phyloP scores from a whole-genome alignment of 2,888 invertebrate species.

The Caenorhabditis sulstoni region DNA sequence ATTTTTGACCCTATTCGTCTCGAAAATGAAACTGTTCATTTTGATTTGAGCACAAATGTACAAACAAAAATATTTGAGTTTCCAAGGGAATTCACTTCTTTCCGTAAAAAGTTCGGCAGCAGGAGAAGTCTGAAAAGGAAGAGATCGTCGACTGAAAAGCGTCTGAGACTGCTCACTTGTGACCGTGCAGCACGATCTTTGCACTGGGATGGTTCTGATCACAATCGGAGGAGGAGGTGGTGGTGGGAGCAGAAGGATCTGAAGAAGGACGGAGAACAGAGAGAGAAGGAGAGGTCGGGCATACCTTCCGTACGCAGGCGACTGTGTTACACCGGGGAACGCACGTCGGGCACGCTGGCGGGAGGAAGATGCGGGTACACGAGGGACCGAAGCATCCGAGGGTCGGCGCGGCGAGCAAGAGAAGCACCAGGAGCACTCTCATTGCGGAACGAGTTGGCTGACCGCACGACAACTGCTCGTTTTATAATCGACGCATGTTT shows the following conservation, averaged over 20 bases:
- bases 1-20: slow-evolving; percentile 6
- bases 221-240: slow-evolving; percentile 46
- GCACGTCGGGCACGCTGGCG: slow-evolving; percentile 30
- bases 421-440: slow-evolving; percentile 25
- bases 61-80: not conserved
- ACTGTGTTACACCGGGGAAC: slow-evolving; percentile 31
- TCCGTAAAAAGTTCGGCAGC: slow-evolving; percentile 38
- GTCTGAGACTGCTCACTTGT: slow-evolving; percentile 17
- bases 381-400: slow-evolving; percentile 37
- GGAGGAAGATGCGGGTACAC: slow-evolving; percentile 25
- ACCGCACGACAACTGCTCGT: slow-evolving; percentile 17
- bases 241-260: slow-evolving; percentile 40
- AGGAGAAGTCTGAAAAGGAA: slow-evolving; percentile 40
- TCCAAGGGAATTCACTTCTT: slow-evolving; percentile 13
- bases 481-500: slow-evolving; percentile 38
- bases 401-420: slow-evolving; percentile 28
- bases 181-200: slow-evolving; percentile 31
- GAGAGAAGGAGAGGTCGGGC: not conserved
- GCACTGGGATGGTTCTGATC: slow-evolving; percentile 31
- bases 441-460: slow-evolving; percentile 13
- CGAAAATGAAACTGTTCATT: slow-evolving; percentile 42
- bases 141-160: too few species aligned
- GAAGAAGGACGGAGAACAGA: not conserved
- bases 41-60: slow-evolving; percentile 6
- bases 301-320: slow-evolving; percentile 30